These are phyloP conservation scores for Copidosoma aretas DNA, from an alignment of 2,888 invertebrate genomes.

Conservation along the genomic window DNA sequence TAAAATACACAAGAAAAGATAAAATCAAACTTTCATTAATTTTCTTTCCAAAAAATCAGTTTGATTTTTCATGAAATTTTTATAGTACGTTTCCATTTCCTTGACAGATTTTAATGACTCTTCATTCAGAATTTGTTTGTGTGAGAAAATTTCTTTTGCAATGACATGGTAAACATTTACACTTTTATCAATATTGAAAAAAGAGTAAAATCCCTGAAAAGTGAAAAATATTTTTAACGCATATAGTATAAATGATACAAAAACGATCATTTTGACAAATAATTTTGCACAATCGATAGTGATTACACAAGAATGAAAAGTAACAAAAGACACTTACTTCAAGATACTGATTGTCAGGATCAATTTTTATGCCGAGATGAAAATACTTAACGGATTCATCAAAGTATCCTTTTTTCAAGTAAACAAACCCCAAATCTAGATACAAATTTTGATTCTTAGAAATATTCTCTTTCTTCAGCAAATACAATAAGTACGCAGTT, in stretches of 20 bases:
- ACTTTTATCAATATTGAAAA: neutral
- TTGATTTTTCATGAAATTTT: neutral
- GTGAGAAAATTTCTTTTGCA: constrained; percentile 5
- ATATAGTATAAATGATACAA: too few species aligned
- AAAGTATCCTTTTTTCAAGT: neutral
- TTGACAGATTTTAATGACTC: neutral
- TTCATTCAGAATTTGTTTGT: neutral
- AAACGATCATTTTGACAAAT: too few species aligned
- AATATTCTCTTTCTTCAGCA: constrained; percentile 14
- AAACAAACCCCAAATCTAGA: constrained; percentile 16
- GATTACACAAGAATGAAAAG: too few species aligned
- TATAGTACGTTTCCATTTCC: constrained; percentile 9
- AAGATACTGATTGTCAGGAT: constrained; percentile 7
- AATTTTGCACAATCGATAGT: too few species aligned
- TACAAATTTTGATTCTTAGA: constrained; percentile 11
- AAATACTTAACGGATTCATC: constrained; percentile 20
- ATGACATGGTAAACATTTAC: constrained; percentile 5
- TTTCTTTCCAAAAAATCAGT: too few species aligned
- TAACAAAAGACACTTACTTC: constrained; percentile 10
- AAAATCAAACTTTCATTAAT: too few species aligned
- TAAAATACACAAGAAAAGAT: too few species aligned
- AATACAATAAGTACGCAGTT: neutral
- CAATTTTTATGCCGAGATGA: constrained; percentile 14
- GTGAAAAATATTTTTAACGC: too few species aligned
- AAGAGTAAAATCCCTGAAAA: constrained; percentile 18